These are phyloP conservation scores for Empidonax traillii DNA, from an alignment of 2,113 vertebrate genomes.

Conservation along the genomic window DNA sequence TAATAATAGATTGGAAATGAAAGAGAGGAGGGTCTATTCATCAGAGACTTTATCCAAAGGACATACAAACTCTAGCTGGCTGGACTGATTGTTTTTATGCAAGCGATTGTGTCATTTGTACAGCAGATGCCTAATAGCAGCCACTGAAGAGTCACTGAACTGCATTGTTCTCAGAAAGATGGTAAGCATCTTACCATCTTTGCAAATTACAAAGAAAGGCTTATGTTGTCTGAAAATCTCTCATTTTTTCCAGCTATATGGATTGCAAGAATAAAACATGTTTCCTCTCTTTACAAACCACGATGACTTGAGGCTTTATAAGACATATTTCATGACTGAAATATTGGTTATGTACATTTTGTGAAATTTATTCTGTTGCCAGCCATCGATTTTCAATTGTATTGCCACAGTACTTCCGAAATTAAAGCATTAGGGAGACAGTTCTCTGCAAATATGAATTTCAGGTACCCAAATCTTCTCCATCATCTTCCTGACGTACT, in stretches of 20 bases:
- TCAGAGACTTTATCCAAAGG: constrained; percentile 10
- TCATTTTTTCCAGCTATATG: neutral
- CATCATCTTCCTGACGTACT: neutral
- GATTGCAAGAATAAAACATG: neutral
- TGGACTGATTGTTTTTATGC: constrained; percentile 35
- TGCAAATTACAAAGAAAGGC: neutral
- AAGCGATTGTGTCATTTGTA: neutral
- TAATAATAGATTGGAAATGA: constrained; percentile 49
- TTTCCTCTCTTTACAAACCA: neutral
- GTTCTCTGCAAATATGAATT: neutral
- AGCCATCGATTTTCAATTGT: neutral
- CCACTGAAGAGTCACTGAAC: constrained; percentile 5
- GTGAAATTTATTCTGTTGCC: neutral
- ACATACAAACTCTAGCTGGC: neutral
- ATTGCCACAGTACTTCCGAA: neutral
- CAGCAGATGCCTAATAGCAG: neutral
- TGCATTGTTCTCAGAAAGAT: neutral
- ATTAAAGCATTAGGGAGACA: neutral
- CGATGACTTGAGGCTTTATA: neutral
- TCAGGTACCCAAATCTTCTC: neutral
- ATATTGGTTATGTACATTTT: neutral
- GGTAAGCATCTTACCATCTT: neutral
- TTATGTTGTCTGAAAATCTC: neutral
- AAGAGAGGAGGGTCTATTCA: constrained; percentile 9
- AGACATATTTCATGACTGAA: neutral